These are phyloP conservation scores for Apteryx mantelli DNA, from an alignment of 2,113 vertebrate genomes.

Conservation along the genomic window DNA sequence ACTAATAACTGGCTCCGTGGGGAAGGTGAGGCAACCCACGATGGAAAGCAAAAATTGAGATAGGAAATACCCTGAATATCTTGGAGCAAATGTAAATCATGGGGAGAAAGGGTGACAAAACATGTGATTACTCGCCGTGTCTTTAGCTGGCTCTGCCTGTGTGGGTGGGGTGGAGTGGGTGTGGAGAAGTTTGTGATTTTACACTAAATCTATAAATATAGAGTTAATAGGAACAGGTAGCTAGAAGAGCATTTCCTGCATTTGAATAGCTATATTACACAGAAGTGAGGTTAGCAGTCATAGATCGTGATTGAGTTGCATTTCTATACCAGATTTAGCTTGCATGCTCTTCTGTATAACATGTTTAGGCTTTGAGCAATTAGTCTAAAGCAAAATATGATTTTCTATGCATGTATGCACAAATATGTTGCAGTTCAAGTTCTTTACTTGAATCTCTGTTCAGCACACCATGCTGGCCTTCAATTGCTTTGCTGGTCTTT, in stretches of 20 bases:
- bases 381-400: background rate
- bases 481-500: background rate
- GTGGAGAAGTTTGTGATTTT: background rate
- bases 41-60: conserved; percentile 68
- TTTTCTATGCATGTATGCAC: background rate
- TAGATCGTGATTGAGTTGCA: background rate
- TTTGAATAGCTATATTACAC: background rate
- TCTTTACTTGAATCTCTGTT: background rate
- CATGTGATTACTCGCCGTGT: background rate
- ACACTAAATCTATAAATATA: background rate
- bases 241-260: background rate
- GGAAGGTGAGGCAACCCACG: conserved; percentile 32
- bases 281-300: background rate
- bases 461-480: background rate
- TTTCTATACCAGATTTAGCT: background rate
- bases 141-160: background rate
- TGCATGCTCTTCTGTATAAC: background rate
- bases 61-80: conserved; percentile 32
- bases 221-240: background rate
- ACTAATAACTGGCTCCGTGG: conserved; percentile 52
- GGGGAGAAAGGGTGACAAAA: background rate
- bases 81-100: background rate
- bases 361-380: background rate
- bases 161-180: background rate
- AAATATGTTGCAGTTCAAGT: background rate